Evolutionary conservation across 2,888 invertebrate species (phyloP).

Genomic region (Lissocephala sabroskyi): DNA sequence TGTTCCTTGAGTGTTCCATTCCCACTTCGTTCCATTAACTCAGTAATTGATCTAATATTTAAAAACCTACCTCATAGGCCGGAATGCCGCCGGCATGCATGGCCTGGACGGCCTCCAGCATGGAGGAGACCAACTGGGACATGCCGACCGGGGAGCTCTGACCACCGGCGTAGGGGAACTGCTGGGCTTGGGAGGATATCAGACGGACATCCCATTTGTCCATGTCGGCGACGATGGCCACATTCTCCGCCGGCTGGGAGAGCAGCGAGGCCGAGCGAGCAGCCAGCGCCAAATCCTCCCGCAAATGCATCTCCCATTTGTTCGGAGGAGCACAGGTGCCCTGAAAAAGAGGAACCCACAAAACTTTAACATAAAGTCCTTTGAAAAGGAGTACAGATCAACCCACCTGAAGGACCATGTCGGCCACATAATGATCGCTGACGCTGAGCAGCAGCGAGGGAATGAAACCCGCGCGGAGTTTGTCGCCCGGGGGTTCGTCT

Average conservation of each 20-base stretch:
- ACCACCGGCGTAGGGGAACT: conserved; percentile 72
- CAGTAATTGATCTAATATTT: background rate
- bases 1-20: too few relatives aligned
- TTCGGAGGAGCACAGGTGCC: conserved; percentile 76
- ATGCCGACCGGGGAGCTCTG: conserved; percentile 78
- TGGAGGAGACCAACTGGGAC: conserved; percentile 87
- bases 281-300: conserved; percentile 74
- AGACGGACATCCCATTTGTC: conserved; percentile 82
- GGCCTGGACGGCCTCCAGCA: conserved; percentile 86
- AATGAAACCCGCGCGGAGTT: conserved; percentile 74
- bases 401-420: conserved; percentile 82
- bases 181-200: conserved; percentile 73
- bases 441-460: conserved; percentile 77
- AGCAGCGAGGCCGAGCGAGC: conserved; percentile 76
- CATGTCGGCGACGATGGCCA: conserved; percentile 86
- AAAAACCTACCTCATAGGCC: conserved; percentile 80
- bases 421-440: conserved; percentile 80
- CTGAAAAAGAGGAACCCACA: conserved; percentile 45
- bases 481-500: conserved; percentile 59
- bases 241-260: conserved; percentile 82
- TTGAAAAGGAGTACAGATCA: background rate
- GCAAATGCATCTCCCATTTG: conserved; percentile 76
- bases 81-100: conserved; percentile 85
- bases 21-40: too few relatives aligned
- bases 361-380: background rate